These are phyloP conservation scores for Chlamydotis undulata DNA, from an alignment of 2,113 vertebrate species.

Conservation along the genomic window DNA sequence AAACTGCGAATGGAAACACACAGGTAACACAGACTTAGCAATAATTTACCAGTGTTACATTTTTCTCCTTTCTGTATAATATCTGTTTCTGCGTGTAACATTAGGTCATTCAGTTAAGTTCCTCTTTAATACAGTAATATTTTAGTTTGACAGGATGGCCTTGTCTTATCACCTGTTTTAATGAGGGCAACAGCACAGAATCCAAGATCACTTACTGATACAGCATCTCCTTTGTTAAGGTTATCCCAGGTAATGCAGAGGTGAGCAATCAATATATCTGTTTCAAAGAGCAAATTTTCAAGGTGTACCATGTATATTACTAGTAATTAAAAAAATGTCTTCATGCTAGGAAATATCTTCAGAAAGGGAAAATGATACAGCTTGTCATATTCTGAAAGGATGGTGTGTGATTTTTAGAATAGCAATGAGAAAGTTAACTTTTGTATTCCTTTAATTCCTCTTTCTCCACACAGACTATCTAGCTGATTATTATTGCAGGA, in stretches of 20 bases:
- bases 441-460: neutral
- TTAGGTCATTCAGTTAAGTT: neutral
- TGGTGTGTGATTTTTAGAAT: neutral
- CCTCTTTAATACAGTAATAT: neutral
- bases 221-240: neutral
- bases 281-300: slow-evolving; percentile 18
- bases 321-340: no score
- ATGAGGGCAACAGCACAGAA: neutral
- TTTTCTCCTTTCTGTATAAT: neutral
- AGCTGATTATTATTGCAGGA: neutral
- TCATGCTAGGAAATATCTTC: neutral
- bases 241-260: neutral
- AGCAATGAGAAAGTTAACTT: neutral
- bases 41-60: neutral
- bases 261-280: slow-evolving; percentile 9
- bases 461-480: neutral
- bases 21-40: neutral
- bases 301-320: neutral
- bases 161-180: neutral
- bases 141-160: neutral
- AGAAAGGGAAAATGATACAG: neutral
- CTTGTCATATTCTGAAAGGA: neutral
- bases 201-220: neutral
- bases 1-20: slow-evolving; percentile 40
- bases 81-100: neutral